Conservation (phyloP, 2,888 invertebrate genomes). For the Penaeus monodon region DNA sequence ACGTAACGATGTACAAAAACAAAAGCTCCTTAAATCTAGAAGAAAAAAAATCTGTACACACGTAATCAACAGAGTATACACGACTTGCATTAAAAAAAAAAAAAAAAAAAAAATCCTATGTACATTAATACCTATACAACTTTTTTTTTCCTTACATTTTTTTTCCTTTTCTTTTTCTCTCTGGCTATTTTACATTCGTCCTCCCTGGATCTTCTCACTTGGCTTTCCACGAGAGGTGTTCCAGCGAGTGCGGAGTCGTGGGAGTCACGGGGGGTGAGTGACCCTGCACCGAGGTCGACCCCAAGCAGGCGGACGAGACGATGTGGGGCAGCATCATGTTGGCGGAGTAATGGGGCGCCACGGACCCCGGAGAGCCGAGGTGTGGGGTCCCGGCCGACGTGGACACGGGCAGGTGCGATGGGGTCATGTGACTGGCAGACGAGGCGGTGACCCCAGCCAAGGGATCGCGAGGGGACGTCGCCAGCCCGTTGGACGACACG, state of each 20-base stretch:
- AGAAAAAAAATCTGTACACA: too few relatives aligned
- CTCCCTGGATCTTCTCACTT: slow-evolving; percentile 2
- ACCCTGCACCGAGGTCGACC: slow-evolving; percentile 1
- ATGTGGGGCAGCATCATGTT: slow-evolving; percentile 40
- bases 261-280: slow-evolving; percentile 30
- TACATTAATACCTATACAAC: too few relatives aligned
- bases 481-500: background rate
- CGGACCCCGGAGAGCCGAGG: background rate
- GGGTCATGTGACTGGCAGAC: background rate
- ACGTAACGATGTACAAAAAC: too few relatives aligned
- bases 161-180: too few relatives aligned
- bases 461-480: background rate
- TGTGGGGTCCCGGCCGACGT: slow-evolving; percentile 7
- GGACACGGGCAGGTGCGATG: background rate
- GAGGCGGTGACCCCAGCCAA: slow-evolving; percentile 1
- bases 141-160: background rate
- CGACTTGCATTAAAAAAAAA: too few relatives aligned
- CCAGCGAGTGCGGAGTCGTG: slow-evolving; percentile 29
- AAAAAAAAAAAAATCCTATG: too few relatives aligned
- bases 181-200: background rate
- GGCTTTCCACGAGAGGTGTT: slow-evolving; percentile 49
- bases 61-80: too few relatives aligned
- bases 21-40: too few relatives aligned
- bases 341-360: slow-evolving; percentile 17
- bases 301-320: slow-evolving; percentile 23